These are phyloP conservation scores for Balanococcus diminutus DNA, from an alignment of 2,888 invertebrate genomes.

Conservation along the genomic window DNA sequence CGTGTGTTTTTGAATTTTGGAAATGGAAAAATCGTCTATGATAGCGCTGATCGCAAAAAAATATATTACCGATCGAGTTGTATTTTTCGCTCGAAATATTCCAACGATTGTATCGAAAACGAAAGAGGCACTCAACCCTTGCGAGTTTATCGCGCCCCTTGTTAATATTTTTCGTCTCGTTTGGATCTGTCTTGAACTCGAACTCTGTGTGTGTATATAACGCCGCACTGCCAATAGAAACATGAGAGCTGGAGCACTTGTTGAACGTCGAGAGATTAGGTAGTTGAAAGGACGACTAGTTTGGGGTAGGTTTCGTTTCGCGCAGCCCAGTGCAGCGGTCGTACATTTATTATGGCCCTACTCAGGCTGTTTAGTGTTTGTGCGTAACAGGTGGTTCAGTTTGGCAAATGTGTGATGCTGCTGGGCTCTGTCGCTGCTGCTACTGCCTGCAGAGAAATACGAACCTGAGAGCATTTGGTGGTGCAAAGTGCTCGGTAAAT, in stretches of 20 bases:
- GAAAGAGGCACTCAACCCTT: neutral
- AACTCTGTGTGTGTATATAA: neutral
- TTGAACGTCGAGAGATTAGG: constrained; percentile 40
- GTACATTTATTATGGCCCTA: neutral
- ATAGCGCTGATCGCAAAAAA: neutral
- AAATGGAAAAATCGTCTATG: neutral
- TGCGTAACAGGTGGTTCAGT: constrained; percentile 28
- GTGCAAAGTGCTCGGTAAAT: neutral
- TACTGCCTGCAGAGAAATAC: neutral
- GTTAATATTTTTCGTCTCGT: neutral
- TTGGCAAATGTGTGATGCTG: constrained; percentile 11
- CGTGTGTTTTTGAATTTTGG: neutral
- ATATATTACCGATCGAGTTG: neutral
- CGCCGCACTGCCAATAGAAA: constrained; percentile 7
- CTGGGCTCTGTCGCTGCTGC: neutral
- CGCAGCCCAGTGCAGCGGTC: neutral
- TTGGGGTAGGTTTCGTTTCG: constrained; percentile 12
- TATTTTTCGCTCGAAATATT: constrained; percentile 26
- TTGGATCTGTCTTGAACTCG: neutral
- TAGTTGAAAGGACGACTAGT: constrained; percentile 8
- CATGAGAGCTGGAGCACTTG: constrained; percentile 31
- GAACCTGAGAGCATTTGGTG: neutral
- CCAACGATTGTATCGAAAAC: constrained; percentile 4
- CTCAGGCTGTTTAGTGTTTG: neutral
- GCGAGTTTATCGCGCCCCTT: neutral